phyloP scores from a whole-genome alignment of 2,888 invertebrate species.

The Drosophila birchii region DNA sequence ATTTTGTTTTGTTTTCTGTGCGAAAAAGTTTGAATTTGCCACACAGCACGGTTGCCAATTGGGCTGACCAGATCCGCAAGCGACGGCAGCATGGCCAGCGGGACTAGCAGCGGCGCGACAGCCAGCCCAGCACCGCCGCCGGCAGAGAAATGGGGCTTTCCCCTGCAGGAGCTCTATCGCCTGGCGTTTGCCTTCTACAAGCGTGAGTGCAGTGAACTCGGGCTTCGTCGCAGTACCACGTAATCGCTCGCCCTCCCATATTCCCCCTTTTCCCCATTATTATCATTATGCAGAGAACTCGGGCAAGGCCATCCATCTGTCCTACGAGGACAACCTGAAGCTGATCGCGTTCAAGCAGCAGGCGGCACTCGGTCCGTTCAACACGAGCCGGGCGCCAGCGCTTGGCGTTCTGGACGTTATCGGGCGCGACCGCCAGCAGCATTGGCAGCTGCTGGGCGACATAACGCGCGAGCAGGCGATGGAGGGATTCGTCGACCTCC shows the following conservation, averaged over 20 bases:
- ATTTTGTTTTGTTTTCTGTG: conserved; percentile 72
- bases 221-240: conserved; percentile 42
- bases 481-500: conserved; percentile 94
- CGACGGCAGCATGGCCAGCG: conserved; percentile 37
- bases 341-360: conserved; percentile 97
- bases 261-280: background rate
- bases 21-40: conserved; percentile 42
- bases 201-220: conserved; percentile 87
- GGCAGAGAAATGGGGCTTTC: conserved; percentile 88
- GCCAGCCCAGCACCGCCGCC: conserved; percentile 37
- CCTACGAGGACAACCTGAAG: conserved; percentile 96
- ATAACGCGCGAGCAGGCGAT: conserved; percentile 94
- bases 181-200: conserved; percentile 96
- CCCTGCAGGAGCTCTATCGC: conserved; percentile 93
- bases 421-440: conserved; percentile 95
- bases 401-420: conserved; percentile 97
- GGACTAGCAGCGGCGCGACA: conserved; percentile 17
- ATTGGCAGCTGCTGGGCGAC: conserved; percentile 96
- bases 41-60: conserved; percentile 32
- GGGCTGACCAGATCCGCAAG: conserved; percentile 3
- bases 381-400: conserved; percentile 90
- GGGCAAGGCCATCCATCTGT: conserved; percentile 97
- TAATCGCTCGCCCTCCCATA: conserved; percentile 2
- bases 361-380: conserved; percentile 93
- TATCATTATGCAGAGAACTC: conserved; percentile 91